phyloP scores from a whole-genome alignment of 2,113 vertebrate genomes.

The Poicephalus meyeri region DNA sequence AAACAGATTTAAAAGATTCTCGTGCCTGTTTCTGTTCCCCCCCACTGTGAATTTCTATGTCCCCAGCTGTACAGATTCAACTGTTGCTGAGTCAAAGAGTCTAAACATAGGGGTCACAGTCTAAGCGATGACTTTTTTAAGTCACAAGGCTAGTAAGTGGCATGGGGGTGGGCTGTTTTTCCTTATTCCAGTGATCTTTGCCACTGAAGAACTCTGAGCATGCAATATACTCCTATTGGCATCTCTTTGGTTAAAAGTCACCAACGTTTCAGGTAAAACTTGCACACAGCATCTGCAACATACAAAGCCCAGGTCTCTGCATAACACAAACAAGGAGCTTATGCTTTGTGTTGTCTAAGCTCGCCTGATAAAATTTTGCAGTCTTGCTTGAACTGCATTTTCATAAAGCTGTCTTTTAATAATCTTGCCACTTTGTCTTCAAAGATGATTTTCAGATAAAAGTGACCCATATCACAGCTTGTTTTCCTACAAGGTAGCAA shows the following conservation, averaged over 20 bases:
- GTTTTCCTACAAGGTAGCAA: neutral
- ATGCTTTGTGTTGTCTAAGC: neutral
- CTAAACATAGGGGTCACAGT: neutral
- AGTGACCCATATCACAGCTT: neutral
- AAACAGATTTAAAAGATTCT: constrained; percentile 1
- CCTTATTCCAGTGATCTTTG: neutral
- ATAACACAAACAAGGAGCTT: neutral
- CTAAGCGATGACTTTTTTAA: neutral
- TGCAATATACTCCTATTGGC: neutral
- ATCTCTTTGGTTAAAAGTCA: neutral
- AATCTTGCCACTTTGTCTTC: neutral
- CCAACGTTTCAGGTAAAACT: neutral
- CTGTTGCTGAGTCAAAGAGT: neutral
- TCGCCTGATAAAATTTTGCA: neutral
- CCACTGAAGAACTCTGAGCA: neutral
- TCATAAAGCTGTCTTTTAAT: neutral
- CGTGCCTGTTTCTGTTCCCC: neutral
- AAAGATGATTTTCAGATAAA: neutral
- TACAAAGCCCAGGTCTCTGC: neutral
- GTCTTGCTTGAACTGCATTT: neutral
- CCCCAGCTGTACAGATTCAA: neutral
- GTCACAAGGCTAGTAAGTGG: neutral
- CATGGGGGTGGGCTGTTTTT: neutral
- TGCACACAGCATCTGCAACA: fast-evolving
- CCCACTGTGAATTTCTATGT: neutral